Percentiles rank a stretch among this genome's conserved stretches.
Conservation (phyloP, 2,113 vertebrate genomes). For the Ammodytes marinus region DNA sequence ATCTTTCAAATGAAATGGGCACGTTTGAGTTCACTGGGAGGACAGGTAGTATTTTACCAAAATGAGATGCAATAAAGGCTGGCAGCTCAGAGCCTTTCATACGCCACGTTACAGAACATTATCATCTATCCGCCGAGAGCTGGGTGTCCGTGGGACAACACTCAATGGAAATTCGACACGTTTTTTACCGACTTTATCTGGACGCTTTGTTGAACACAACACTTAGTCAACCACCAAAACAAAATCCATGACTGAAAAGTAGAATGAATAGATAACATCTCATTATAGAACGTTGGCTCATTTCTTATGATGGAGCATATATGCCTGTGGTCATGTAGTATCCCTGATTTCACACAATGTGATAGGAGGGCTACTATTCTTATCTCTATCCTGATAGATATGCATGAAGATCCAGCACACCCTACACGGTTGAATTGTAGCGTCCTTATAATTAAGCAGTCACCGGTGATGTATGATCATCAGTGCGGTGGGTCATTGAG, state of each 20-base stretch:
- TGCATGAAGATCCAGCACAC: slow-evolving; percentile 62
- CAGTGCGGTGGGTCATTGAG: slow-evolving; percentile 63
- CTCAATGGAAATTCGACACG: slow-evolving; percentile 43
- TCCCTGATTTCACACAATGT: slow-evolving; percentile 38
- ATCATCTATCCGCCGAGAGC: slow-evolving; percentile 61
- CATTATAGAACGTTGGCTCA: slow-evolving; percentile 15
- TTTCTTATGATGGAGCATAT: slow-evolving; percentile 29
- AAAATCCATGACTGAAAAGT: slow-evolving; percentile 7
- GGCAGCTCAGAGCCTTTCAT: slow-evolving; percentile 70
- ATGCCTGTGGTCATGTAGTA: slow-evolving; percentile 58
- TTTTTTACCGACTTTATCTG: slow-evolving; percentile 15
- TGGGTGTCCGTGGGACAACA: slow-evolving; percentile 34
- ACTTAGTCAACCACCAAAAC: slow-evolving; percentile 29
- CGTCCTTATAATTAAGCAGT: slow-evolving; percentile 79
- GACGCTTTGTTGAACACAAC: slow-evolving; percentile 32
- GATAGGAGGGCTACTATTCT: slow-evolving; percentile 62
- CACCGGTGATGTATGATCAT: slow-evolving; percentile 77
- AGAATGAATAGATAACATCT: slow-evolving; percentile 21
- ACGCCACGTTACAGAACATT: slow-evolving; percentile 62
- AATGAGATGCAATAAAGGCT: slow-evolving; percentile 76
- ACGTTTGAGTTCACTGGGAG: slow-evolving; percentile 78
- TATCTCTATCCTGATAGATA: slow-evolving; percentile 69
- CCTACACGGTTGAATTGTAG: slow-evolving; percentile 62
- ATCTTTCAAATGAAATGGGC: slow-evolving; percentile 63
- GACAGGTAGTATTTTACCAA: slow-evolving; percentile 77